Percentiles rank a stretch among this genome's conserved stretches.
Conservation (phyloP, 2,113 vertebrate genomes). For the Petroica traversi region DNA sequence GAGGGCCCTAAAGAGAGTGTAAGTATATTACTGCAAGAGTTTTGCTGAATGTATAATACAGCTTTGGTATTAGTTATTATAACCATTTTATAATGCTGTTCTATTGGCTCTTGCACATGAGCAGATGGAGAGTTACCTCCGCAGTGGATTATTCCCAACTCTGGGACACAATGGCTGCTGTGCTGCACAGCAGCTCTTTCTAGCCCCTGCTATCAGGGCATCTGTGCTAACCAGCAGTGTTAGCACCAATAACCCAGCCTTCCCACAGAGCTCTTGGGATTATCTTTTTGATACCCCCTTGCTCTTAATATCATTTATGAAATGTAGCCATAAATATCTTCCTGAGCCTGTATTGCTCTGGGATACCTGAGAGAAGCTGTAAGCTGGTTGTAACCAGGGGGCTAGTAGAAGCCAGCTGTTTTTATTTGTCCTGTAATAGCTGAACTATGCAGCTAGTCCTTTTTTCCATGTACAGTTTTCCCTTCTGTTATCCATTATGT, state of each 20-base stretch:
- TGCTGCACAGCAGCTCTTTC: fast-evolving
- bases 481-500: neutral
- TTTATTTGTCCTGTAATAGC: conserved; percentile 19
- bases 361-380: neutral
- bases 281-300: neutral
- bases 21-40: neutral
- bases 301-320: neutral
- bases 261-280: neutral
- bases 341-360: neutral
- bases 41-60: neutral
- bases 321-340: neutral
- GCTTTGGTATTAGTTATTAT: fast-evolving
- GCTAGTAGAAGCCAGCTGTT: neutral
- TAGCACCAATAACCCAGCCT: neutral
- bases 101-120: neutral
- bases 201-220: neutral
- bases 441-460: neutral
- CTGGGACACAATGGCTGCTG: fast-evolving
- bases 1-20: neutral
- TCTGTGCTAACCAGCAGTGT: neutral
- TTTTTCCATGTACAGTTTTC: neutral
- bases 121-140: neutral
- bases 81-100: neutral
- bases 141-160: neutral
- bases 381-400: neutral